Base-by-base conservation (phyloP, 2,113 vertebrate species). In the Numida meleagris region DNA sequence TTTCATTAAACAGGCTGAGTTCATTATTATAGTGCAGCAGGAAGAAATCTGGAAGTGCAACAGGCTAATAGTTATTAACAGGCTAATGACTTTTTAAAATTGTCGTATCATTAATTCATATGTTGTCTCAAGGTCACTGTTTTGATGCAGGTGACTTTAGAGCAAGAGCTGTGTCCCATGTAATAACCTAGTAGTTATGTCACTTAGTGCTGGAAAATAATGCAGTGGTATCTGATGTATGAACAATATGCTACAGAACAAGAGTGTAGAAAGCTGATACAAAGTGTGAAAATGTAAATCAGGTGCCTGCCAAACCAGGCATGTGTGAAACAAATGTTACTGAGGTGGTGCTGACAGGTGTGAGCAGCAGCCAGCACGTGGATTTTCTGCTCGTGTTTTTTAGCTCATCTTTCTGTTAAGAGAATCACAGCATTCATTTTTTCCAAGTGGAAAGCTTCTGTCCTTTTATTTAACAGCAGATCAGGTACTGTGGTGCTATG, bases 231-330 rank as follows among this genome's bases (percentile, higher is more conserved):
- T 77, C 70, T 90, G 66, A 66, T 72, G 40, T 86, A 48, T 48
- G 85, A 92, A 42, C 36, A 43, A 63, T 62, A 2, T 72, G 43
- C 43, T 95, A 31, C 74, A 76, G 70, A 88, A 24, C 86, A 75
- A 90, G 66, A 43, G 83, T 75, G 62, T 53, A 84, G 88, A 88
- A 93, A 93, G 72, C 78, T 1, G 15, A 53, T 86, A 92, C 66
- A 66, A 87, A 86, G 90, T 96, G 90, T 93, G 92, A 96, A 96
- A 92, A 86, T 89, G 59, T 94, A 85, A 71, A 94, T 96, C 80
- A 90, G 85, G 86, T 96, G 82, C 40, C 62, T 93, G 92, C 86
- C 77, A 84, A 90, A 71, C 42, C 71, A 74, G 94, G 59, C 88
- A 92, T 31, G 48, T 94, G 92, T 74, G 67, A 80, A 95, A 66